These are phyloP conservation scores for Rhadinocentrus ornatus DNA, from an alignment of 2,797 vertebrate genomes.

Conservation along the genomic window DNA sequence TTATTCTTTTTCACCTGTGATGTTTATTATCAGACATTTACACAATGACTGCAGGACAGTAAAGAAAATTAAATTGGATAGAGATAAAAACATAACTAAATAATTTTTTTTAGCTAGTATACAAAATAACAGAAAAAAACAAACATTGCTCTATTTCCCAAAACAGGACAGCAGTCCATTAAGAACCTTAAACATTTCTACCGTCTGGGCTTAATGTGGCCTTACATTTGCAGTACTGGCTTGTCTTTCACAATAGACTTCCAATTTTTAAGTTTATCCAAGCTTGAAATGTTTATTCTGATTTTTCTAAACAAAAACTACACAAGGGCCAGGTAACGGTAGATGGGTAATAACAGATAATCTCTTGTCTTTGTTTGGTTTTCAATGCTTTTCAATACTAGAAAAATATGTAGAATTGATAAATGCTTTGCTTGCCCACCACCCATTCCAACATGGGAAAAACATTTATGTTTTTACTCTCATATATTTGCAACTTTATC, in stretches of 20 bases:
- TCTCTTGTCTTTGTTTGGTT: constrained; percentile 20
- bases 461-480: constrained; percentile 31
- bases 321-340: constrained; percentile 14
- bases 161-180: not conserved
- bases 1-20: not conserved
- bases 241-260: not conserved
- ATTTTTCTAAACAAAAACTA: constrained; percentile 7
- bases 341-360: constrained; percentile 26
- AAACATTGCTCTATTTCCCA: not conserved
- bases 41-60: not conserved
- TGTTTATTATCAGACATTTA: not conserved
- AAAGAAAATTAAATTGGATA: too few relatives aligned
- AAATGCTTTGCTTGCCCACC: not conserved
- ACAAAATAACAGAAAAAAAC: too few relatives aligned
- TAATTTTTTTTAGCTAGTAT: too few relatives aligned
- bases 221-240: not conserved
- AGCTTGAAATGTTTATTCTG: constrained; percentile 22
- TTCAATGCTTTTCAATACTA: constrained; percentile 28
- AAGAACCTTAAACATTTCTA: not conserved
- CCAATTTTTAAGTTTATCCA: not conserved
- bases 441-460: constrained; percentile 14
- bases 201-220: not conserved
- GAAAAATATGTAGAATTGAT: not conserved
- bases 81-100: too few relatives aligned
- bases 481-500: constrained; percentile 51